Conservation (phyloP, 2,113 vertebrate species). For the Crotophaga sulcirostris region DNA sequence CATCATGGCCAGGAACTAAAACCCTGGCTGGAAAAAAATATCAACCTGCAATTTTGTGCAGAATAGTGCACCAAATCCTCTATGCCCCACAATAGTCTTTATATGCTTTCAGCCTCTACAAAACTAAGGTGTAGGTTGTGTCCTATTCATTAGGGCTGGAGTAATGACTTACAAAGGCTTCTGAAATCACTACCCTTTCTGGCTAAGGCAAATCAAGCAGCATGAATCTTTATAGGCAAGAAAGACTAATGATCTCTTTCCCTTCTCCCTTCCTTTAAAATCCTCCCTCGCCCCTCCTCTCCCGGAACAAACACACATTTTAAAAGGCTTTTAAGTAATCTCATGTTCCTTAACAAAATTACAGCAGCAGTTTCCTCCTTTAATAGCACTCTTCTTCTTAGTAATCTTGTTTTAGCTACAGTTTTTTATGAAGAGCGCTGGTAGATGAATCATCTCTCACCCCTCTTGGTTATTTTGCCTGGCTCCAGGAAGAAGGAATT, state of each 20-base stretch:
- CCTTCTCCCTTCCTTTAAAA: conserved; percentile 32
- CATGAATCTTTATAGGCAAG: conserved; percentile 33
- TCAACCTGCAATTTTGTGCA: not conserved
- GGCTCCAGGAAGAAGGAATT: conserved; percentile 12
- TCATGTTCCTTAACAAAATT: conserved; percentile 65
- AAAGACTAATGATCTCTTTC: conserved; percentile 7
- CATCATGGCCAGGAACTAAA: not conserved
- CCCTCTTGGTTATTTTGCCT: conserved; percentile 33
- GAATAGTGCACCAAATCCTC: not conserved
- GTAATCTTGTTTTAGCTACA: conserved; percentile 65
- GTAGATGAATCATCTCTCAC: conserved; percentile 45
- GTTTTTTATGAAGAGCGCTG: conserved; percentile 29
- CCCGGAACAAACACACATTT: conserved; percentile 42
- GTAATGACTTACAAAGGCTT: not conserved
- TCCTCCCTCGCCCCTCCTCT: conserved; percentile 14
- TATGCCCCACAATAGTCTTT: too few species aligned
- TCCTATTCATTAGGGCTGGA: not conserved
- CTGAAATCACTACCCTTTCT: not conserved
- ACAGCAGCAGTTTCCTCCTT: conserved; percentile 55
- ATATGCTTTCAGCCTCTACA: not conserved
- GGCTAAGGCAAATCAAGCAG: not conserved
- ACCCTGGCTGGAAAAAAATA: not conserved
- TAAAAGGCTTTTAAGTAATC: conserved; percentile 67
- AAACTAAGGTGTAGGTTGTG: not conserved
- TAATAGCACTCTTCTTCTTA: conserved; percentile 59